Base-by-base conservation (phyloP, 2,888 invertebrate species). In the Tenthredo livida region DNA sequence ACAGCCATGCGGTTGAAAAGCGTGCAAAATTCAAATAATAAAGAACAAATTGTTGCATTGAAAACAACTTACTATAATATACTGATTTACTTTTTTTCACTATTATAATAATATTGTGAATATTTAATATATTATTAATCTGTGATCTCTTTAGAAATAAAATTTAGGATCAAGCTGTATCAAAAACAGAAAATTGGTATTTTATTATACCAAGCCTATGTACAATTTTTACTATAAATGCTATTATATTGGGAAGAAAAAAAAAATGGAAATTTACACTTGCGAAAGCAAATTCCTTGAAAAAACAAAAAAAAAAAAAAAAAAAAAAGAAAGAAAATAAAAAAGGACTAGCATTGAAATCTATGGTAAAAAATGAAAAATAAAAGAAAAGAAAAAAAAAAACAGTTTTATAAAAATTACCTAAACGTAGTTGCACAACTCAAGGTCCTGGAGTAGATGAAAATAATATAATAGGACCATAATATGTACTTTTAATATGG, bases 1-100 rank as follows among this genome's bases (percentile, higher is more conserved):
- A 86, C 86, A 86, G 86, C 87, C 88, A 88, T 88, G 88, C 88
- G 85, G 78, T 80, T 80, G 78, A 87, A 86, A 87, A 87, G 87
- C 87, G 87, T 87, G 86, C 87, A 86, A 86, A 47, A 88, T 87
- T 84, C 67, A 87, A 88, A 86, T 87, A 86, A 88, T 80, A 88
- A 83, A 85, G 73, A 85, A 85, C 80, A 40, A 77, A 83, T 83
- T n/a, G 58, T 50, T 61, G 78, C 40, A 80, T 80, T 80, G 33
- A n/a, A 80, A 61, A 80, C 25, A 73, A 84, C 29, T 84, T 17
- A 25, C n/a, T n/a, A n/a, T n/a, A n/a, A n/a, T 25, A 7, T 37
- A 54, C 37, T 58, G 5, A 61, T 58, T 37, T 37, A 37, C 12
- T 43, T 21, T 58, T 78, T 77, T 15, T 33, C 17, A 50, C 54